Percentiles rank a stretch among this genome's conserved stretches.
phyloP scores from a whole-genome alignment of 2,888 invertebrate species.

The Monopis laevigella region DNA sequence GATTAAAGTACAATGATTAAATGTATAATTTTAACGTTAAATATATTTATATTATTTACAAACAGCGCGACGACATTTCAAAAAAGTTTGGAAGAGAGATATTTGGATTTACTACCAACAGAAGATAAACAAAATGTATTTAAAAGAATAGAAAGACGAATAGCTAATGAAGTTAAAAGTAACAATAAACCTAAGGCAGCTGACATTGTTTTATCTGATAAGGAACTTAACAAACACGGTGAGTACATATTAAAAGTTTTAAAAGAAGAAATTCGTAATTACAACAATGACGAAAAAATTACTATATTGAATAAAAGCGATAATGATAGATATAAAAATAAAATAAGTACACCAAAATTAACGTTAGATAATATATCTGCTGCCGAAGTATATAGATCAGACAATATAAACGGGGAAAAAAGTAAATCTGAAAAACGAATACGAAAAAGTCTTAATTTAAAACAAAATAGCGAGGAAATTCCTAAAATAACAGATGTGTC shows the following conservation, averaged over 20 bases:
- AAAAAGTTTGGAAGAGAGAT: constrained; percentile 28
- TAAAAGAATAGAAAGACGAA: constrained; percentile 39
- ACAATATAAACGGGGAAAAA: not conserved
- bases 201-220: constrained; percentile 31
- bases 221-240: constrained; percentile 31
- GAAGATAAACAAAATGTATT: constrained; percentile 41
- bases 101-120: constrained; percentile 41
- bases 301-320: constrained; percentile 13
- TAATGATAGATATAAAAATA: not conserved
- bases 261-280: constrained; percentile 32
- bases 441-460: not conserved
- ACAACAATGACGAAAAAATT: constrained; percentile 18
- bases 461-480: not conserved
- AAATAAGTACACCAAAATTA: not conserved
- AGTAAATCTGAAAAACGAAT: not conserved
- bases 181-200: constrained; percentile 21
- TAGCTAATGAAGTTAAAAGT: constrained; percentile 30
- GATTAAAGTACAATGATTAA: too few relatives aligned
- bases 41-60: too few relatives aligned
- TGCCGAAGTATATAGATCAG: too few relatives aligned
- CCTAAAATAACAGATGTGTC: not conserved
- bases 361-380: not conserved
- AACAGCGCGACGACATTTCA: too few relatives aligned
- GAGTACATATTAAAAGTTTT: constrained; percentile 35
- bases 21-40: too few relatives aligned